Evolutionary conservation across 1,140 invertebrate species (phyloP), one percentile per base, ranked within the genome.

Genomic region (Drosophila mojavensis): DNA sequence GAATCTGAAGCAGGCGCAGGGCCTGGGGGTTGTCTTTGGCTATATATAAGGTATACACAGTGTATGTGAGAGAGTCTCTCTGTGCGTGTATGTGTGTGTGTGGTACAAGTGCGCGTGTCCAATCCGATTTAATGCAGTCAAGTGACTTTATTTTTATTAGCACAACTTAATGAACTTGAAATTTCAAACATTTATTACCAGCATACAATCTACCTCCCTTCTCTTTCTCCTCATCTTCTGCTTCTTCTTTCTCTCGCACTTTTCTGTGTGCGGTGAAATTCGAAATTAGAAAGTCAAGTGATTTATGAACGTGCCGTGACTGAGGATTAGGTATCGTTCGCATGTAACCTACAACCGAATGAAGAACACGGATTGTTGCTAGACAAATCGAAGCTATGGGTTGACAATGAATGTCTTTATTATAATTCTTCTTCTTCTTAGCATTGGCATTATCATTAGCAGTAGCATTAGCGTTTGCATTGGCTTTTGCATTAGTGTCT

Each of bases 151-250:
- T 83, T 86, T 80, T 78, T 90, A 86, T 90, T 90, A 90, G 86
- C 86, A 86, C 73, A 90, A 90, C 82, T 89, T 89, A 90, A 90
- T 90, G 86, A 86, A 90, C 88, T 90, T 74, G 86, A 90, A 90
- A 79, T 61, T 78, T 78, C 55, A 56, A 86, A 78, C 88, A 90
- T 90, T 90, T 83, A 90, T 90, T 47, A 45, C 36, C 36, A 6
- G 3, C 36, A 39, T 82, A 82, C 79, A 58, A 73, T 72, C 60
- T 71, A 24, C 20, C 20, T 2, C 20, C 20, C 20, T 3, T 24
- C 20, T 24, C 1, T 1, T 2, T 24, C 20, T 24, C 20, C 1
- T 43, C 36, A 7, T 33, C 41, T 15, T 1, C 50, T 55, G 43
- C 17, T 30, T 60, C 20, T 17, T 30, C 17, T 26, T 39, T 36